Percentiles rank a stretch among this genome's conserved stretches.
These are phyloP conservation scores for Aethes cnicana DNA, from an alignment of 2,888 invertebrate genomes.

Conservation along the genomic window DNA sequence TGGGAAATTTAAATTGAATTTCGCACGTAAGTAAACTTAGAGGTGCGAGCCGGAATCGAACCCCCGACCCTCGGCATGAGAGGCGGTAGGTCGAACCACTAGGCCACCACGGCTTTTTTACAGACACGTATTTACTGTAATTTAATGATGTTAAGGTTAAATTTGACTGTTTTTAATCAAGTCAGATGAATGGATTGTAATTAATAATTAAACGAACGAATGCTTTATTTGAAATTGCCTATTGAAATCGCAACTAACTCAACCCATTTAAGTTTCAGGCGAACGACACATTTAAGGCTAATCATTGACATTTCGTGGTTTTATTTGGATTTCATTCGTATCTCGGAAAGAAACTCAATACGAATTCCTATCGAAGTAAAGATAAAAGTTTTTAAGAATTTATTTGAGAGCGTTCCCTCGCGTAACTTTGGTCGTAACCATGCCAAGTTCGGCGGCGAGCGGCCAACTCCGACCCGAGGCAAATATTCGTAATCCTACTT, in stretches of 20 bases:
- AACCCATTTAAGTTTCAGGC: slow-evolving; percentile 15
- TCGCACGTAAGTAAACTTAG: too few relatives aligned
- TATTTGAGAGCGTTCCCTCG: slow-evolving; percentile 58
- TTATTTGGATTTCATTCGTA: slow-evolving; percentile 40
- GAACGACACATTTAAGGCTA: slow-evolving; percentile 18
- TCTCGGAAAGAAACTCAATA: slow-evolving; percentile 29
- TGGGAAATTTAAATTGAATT: too few relatives aligned
- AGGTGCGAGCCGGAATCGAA: too few relatives aligned
- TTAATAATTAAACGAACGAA: slow-evolving; percentile 29
- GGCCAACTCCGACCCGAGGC: slow-evolving; percentile 9
- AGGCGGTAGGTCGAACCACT: too few relatives aligned
- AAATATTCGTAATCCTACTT: slow-evolving; percentile 25
- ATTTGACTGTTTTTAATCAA: slow-evolving; percentile 2
- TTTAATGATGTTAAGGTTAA: slow-evolving; percentile 8
- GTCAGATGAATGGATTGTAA: not conserved
- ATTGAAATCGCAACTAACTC: too few relatives aligned
- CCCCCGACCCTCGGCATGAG: too few relatives aligned
- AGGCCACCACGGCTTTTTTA: too few relatives aligned
- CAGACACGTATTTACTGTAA: slow-evolving; percentile 14
- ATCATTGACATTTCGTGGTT: slow-evolving; percentile 28
- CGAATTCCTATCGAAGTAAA: slow-evolving; percentile 62
- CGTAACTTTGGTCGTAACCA: slow-evolving; percentile 65
- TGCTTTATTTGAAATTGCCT: too few relatives aligned
- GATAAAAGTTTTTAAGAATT: slow-evolving; percentile 75
- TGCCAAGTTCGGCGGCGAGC: slow-evolving; percentile 35